A percentile compares a stretch with the other conserved stretches of the same genome.
phyloP scores from a whole-genome alignment of 2,797 vertebrate genomes.

The Anableps anableps region DNA sequence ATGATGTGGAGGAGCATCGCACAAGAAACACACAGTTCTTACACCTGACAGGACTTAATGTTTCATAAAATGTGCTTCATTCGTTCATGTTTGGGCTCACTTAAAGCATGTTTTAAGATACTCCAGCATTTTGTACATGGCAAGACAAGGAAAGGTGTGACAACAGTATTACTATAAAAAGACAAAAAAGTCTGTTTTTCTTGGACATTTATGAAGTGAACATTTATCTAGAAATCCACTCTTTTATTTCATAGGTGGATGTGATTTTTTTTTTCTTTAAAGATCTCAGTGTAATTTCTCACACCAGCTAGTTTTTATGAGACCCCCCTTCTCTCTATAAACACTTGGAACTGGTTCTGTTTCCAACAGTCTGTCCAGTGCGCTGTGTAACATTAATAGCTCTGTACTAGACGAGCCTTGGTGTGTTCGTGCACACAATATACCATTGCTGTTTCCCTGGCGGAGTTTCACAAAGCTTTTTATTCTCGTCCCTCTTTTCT shows the following conservation, averaged over 20 bases:
- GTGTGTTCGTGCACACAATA: conserved; percentile 15
- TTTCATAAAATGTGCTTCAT: neutral
- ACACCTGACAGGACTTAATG: neutral
- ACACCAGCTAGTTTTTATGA: neutral
- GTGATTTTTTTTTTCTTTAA: neutral
- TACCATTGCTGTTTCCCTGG: conserved; percentile 63
- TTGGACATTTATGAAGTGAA: neutral
- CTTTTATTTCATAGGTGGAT: neutral
- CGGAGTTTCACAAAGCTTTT: conserved; percentile 69
- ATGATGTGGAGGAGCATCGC: neutral
- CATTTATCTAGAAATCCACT: neutral
- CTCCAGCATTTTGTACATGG: neutral
- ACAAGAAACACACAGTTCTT: neutral
- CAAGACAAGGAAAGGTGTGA: neutral
- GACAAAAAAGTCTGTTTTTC: neutral
- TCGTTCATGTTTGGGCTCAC: neutral
- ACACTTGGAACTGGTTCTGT: neutral
- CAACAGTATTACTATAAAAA: neutral
- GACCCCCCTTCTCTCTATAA: neutral
- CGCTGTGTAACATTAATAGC: conserved; percentile 64
- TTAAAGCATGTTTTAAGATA: neutral
- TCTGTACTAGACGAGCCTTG: conserved; percentile 45
- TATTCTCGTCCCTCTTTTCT: conserved; percentile 61
- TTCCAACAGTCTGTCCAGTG: conserved; percentile 43
- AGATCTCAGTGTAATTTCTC: neutral